A percentile compares a stretch with the other conserved stretches of the same genome.
phyloP scores from a whole-genome alignment of 2,888 invertebrate genomes.

The Synanthedon formicaeformis region DNA sequence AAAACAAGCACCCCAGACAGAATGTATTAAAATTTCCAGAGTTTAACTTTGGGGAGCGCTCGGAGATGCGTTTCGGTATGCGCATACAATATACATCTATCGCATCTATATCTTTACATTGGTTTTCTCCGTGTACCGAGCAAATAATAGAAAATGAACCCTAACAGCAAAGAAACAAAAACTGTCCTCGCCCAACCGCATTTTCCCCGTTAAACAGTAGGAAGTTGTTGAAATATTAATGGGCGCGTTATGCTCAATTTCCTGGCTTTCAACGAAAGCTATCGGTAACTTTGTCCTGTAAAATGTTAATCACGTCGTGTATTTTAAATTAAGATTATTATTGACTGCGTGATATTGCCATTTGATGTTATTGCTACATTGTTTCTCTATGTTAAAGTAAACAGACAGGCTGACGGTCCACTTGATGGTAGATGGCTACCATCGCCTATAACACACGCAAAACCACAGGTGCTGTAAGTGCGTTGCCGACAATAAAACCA shows the following conservation, averaged over 20 bases:
- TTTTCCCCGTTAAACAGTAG: conserved; percentile 42
- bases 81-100: conserved; percentile 19
- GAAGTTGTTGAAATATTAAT: conserved; percentile 65
- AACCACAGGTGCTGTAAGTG: too few species aligned
- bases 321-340: not conserved
- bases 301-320: conserved; percentile 10
- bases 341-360: not conserved
- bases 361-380: not conserved
- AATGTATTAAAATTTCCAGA: conserved; percentile 55
- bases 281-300: conserved; percentile 51
- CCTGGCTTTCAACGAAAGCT: conserved; percentile 59
- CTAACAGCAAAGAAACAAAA: too few species aligned
- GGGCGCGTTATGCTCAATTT: conserved; percentile 64
- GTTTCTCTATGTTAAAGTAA: too few species aligned
- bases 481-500: too few species aligned
- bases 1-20: conserved; percentile 20
- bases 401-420: too few species aligned
- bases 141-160: too few species aligned
- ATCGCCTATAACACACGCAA: too few species aligned
- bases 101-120: conserved; percentile 20
- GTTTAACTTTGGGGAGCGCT: conserved; percentile 48
- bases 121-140: conserved; percentile 20
- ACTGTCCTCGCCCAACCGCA: conserved; percentile 4
- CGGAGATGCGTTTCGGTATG: conserved; percentile 41
- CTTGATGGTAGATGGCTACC: too few species aligned